These are phyloP conservation scores for Ammodytes dubius DNA, from an alignment of 2,113 vertebrate genomes.

Conservation along the genomic window DNA sequence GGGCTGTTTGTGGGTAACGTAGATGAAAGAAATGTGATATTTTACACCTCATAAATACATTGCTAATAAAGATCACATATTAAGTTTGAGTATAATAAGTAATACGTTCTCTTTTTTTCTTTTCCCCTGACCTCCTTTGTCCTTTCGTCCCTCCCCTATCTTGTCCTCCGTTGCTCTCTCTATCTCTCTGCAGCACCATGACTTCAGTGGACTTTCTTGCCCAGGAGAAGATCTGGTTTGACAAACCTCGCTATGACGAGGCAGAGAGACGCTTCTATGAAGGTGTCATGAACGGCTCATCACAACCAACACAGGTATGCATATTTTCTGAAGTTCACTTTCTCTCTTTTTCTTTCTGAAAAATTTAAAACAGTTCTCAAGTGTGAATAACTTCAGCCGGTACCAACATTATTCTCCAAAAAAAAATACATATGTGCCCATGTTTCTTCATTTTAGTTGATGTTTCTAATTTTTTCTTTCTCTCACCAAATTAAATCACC, in stretches of 20 bases:
- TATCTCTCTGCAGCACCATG: conserved; percentile 87
- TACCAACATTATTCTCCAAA: neutral
- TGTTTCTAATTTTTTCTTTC: neutral
- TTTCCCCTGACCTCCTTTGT: conserved; percentile 37
- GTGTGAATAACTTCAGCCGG: neutral
- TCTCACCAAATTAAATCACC: neutral
- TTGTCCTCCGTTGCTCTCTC: conserved; percentile 31
- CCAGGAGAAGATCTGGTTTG: conserved; percentile 96
- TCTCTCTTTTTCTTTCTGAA: neutral
- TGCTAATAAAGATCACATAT: neutral
- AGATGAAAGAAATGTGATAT: neutral
- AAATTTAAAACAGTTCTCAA: neutral
- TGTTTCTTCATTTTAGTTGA: neutral
- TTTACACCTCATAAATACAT: neutral
- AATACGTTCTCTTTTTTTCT: neutral
- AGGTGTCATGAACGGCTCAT: conserved; percentile 82
- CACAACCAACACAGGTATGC: conserved; percentile 70
- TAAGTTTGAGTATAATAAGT: neutral
- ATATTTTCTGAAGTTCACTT: neutral
- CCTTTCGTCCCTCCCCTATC: conserved; percentile 40
- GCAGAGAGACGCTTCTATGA: conserved; percentile 92
- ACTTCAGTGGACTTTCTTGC: conserved; percentile 83
- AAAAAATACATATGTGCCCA: neutral
- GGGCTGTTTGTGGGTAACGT: neutral
- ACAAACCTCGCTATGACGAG: conserved; percentile 93